Base-by-base conservation (phyloP, 2,113 vertebrate species). In the Erythrolamprus reginae region DNA sequence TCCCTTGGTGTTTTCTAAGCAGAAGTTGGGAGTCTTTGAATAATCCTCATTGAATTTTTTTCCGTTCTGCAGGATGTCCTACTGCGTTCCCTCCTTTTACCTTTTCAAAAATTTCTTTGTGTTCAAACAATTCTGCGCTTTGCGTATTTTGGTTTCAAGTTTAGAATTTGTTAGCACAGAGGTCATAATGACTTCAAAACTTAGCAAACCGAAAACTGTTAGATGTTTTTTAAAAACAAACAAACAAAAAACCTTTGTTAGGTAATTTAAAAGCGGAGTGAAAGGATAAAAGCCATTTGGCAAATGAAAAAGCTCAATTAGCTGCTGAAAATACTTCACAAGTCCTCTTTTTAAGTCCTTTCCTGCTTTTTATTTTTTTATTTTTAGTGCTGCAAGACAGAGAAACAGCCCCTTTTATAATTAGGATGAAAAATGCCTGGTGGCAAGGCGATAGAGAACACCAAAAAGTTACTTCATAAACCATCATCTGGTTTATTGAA, bases 211-310 rank as follows among this genome's bases (percentile, higher is more conserved):
- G 87, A 88, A 93, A 52, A 77, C 33, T 90, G 93, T 93, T 92
- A 96, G 94, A 89, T 58, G 92, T 92, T 89, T 84, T 51, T n/a
- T n/a, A n/a, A 93, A 61, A 61, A 28, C 28, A 28, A 10, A n/a
- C 4, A 61, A 28, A 28, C 10, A 10, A 45, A 45, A 4, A 0
- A 56, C 92, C 3, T 50, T 17, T 15, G 94, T 96, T 96, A 93
- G 5, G 84, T 91, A 91, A 91, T 94, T 93, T 88, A 86, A 91
- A 91, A 84, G 77, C 45, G n/a, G 47, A 61, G 89, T 1, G 21
- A 65, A 83, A 89, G 85, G 52, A 93, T 88, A 84, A 94, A 58
- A 93, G 93, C 56, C 0, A 38, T 90, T 87, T 61, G 82, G 90
- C 82, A 26, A 82, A 65, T 33, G 82, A 47, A 13, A 13, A 48